Evolutionary conservation across 2,113 vertebrate genomes (phyloP).

Genomic region (Triplophysa rosa): DNA sequence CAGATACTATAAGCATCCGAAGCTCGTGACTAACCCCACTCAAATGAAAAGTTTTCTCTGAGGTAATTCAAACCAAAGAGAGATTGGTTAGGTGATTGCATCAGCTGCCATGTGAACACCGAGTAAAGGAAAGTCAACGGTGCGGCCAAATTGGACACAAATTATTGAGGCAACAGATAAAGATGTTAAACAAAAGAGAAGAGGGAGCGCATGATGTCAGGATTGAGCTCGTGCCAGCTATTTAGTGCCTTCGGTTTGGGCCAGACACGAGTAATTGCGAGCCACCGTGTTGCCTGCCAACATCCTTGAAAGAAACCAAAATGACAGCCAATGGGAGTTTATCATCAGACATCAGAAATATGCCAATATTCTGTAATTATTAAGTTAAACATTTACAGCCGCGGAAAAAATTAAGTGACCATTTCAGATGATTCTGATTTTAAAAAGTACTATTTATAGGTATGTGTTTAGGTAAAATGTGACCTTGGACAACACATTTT

Average conservation of each 20-base stretch:
- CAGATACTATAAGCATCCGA: not conserved
- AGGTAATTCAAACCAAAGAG: conserved; percentile 11
- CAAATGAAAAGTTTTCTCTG: conserved; percentile 3
- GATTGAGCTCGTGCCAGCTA: conserved; percentile 88
- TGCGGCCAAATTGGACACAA: conserved; percentile 45
- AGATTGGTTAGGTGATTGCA: conserved; percentile 39
- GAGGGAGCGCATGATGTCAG: conserved; percentile 85
- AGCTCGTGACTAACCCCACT: not conserved
- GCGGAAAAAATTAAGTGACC: too few species aligned
- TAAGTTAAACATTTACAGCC: too few species aligned
- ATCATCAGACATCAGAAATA: conserved; percentile 37
- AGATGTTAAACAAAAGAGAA: conserved; percentile 46
- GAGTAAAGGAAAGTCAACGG: not conserved
- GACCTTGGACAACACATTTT: too few species aligned
- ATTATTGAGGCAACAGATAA: conserved; percentile 45
- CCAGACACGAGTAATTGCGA: conserved; percentile 84
- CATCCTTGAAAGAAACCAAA: conserved; percentile 64
- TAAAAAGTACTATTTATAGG: too few species aligned
- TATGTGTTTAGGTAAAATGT: too few species aligned
- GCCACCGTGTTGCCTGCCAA: conserved; percentile 67
- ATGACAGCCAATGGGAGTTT: conserved; percentile 72
- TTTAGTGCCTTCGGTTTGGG: conserved; percentile 81
- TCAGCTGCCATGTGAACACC: conserved; percentile 37
- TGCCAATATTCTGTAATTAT: conserved; percentile 1
- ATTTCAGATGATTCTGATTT: too few species aligned